phyloP scores from a whole-genome alignment of 2,888 invertebrate genomes.

The Scaptomyza parva region DNA sequence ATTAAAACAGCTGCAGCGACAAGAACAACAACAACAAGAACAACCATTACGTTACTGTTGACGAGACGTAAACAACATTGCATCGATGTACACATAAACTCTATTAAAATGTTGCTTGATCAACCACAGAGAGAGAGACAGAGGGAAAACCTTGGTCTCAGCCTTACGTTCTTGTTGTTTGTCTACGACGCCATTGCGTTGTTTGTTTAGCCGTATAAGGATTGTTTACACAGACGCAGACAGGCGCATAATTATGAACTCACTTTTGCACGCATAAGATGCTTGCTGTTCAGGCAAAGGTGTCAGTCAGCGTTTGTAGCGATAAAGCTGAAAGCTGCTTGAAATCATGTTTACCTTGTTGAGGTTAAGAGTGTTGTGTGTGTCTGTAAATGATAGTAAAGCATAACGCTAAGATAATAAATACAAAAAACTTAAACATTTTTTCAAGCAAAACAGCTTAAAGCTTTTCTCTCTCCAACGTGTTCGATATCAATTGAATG shows the following conservation, averaged over 20 bases:
- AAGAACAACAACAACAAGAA: constrained; percentile 14
- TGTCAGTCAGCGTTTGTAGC: constrained; percentile 25
- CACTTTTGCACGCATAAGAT: constrained; percentile 37
- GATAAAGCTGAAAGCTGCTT: constrained; percentile 13
- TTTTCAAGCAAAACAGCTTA: too few species aligned
- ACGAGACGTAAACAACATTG: constrained; percentile 73
- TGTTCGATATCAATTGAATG: constrained; percentile 18
- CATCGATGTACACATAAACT: constrained; percentile 73
- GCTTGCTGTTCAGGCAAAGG: constrained; percentile 17
- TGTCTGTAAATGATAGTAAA: neutral
- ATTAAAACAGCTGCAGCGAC: constrained; percentile 68
- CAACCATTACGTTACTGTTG: constrained; percentile 56
- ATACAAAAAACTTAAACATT: too few species aligned
- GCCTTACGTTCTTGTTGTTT: constrained; percentile 15
- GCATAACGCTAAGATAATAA: neutral
- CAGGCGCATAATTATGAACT: constrained; percentile 67
- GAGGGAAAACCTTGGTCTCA: constrained; percentile 3
- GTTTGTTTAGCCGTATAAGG: constrained; percentile 45
- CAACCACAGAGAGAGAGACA: constrained; percentile 48
- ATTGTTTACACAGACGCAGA: constrained; percentile 52
- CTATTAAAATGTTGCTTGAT: constrained; percentile 76
- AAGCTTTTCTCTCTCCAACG: neutral
- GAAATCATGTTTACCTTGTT: neutral
- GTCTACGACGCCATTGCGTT: constrained; percentile 59
- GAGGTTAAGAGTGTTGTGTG: neutral